Base-by-base conservation (phyloP, 2,888 invertebrate species). In the Teleogryllus oceanicus region DNA sequence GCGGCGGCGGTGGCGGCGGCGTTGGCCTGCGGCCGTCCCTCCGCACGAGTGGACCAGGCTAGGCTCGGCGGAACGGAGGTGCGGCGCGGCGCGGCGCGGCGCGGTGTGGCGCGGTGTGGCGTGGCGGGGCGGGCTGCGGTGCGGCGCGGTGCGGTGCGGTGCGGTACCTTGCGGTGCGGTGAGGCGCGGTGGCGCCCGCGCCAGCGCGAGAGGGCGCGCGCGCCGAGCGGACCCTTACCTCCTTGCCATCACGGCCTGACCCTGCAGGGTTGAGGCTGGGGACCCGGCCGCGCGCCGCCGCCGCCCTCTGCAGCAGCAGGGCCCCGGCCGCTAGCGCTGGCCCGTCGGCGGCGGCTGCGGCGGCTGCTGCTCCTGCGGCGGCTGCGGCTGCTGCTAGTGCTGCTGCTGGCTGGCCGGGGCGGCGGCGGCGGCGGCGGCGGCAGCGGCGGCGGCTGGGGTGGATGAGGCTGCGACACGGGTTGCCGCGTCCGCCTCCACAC, bases 161-260 rank as follows among this genome's bases (percentile, higher is more conserved):
- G 11, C 20, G 49, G 37, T 37, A 21, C 62, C 11, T 16, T 78
- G 49, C 62, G 21, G 75, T 11, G 75, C 51, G 24, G 49, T 20
- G 49, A 37, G 49, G 37, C 75, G 74, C 50, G 77, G 49, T 20
- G n/a, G 24, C 21, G 21, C 21, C 21, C 21, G 24, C 24, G 24
- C 24, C 24, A 24, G 24, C 24, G 24, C 24, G 24, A 24, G 24
- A 24, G 24, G 2, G 37, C 37, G 37, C 37, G 37, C 37, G 37
- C 37, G 37, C 37, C 37, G 37, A 37, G 37, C 37, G 37, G 37
- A 37, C 49, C 18, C 86, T 83, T 86, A 88, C 88, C 88, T 88
- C 88, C 88, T 88, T 88, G 88, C 88, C 88, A 88, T 88, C 87
- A 88, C 88, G 88, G 88, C 88, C 88, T 88, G 86, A 79, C 81